These are phyloP conservation scores for Gymnosoma rotundatum DNA, from an alignment of 2,888 invertebrate species.

Conservation along the genomic window DNA sequence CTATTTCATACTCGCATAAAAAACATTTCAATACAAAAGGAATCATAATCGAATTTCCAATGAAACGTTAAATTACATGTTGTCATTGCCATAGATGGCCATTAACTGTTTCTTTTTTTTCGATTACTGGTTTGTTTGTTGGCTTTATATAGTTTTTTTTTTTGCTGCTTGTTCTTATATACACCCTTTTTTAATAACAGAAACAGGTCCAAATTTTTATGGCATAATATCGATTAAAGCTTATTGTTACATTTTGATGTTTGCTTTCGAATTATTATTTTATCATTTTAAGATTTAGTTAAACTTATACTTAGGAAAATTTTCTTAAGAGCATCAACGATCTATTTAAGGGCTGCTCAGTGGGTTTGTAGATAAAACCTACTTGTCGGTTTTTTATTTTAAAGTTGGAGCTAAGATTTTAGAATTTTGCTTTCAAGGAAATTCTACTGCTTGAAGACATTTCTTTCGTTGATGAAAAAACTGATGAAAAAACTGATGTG, in stretches of 20 bases:
- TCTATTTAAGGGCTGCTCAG: no score
- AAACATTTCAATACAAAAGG: conserved; percentile 75
- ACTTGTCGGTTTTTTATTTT: no score
- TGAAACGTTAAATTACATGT: conserved; percentile 79
- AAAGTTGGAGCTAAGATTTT: no score
- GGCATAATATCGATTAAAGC: conserved; percentile 65
- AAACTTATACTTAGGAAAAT: neutral
- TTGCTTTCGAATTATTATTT: conserved; percentile 42
- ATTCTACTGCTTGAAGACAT: no score
- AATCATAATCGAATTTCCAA: conserved; percentile 78
- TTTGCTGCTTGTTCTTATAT: conserved; percentile 24
- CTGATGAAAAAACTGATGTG: no score
- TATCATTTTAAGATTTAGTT: conserved; percentile 40
- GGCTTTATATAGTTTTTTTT: conserved; percentile 1
- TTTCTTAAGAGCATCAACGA: neutral
- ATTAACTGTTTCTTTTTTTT: conserved; percentile 32
- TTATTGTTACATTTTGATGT: conserved; percentile 61
- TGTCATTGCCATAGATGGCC: conserved; percentile 64
- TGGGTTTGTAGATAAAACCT: no score
- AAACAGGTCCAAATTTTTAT: conserved; percentile 55
- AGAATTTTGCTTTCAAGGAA: no score
- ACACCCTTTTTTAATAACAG: conserved; percentile 43
- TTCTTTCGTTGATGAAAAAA: no score
- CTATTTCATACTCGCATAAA: conserved; percentile 5
- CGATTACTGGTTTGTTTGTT: neutral